These are phyloP conservation scores for Monopterus albus DNA, from an alignment of 2,113 vertebrate genomes.

Conservation along the genomic window DNA sequence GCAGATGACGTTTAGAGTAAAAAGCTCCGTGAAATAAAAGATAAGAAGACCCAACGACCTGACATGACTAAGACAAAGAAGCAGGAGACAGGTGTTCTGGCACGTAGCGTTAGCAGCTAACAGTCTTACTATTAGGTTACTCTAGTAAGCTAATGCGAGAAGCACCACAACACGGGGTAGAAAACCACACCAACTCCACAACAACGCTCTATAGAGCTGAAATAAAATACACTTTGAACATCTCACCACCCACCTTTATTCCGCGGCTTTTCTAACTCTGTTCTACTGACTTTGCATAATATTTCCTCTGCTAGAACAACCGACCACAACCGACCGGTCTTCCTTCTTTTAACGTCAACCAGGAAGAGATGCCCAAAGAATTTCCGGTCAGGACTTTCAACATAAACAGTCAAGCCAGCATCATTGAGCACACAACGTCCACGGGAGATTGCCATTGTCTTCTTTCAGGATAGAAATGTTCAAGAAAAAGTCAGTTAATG, in stretches of 20 bases:
- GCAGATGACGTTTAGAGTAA: background rate
- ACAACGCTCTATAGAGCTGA: background rate
- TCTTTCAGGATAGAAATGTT: background rate
- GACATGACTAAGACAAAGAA: slow-evolving; percentile 25
- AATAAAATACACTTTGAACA: fast-evolving
- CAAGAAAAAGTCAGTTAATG: fast-evolving
- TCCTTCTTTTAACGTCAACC: slow-evolving; percentile 54
- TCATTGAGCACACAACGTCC: too few species aligned
- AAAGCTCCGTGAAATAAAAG: fast-evolving
- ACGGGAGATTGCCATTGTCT: background rate
- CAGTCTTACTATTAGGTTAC: too few species aligned
- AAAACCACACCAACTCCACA: background rate
- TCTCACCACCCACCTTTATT: fast-evolving
- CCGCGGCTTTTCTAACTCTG: background rate
- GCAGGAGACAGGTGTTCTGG: slow-evolving; percentile 45
- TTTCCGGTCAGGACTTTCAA: slow-evolving; percentile 33
- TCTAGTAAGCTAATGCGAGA: background rate
- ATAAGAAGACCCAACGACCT: fast-evolving
- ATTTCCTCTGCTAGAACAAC: slow-evolving; percentile 14
- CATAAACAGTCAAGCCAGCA: too few species aligned
- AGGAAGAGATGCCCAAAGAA: slow-evolving; percentile 36
- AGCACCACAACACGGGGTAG: too few species aligned
- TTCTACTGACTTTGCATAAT: background rate
- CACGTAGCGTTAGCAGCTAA: slow-evolving; percentile 34
- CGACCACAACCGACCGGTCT: slow-evolving; percentile 63